Evolutionary conservation across 2,113 vertebrate genomes (phyloP), one percentile per base, ranked within the genome.

Genomic region (Lampris megalopsis): DNA sequence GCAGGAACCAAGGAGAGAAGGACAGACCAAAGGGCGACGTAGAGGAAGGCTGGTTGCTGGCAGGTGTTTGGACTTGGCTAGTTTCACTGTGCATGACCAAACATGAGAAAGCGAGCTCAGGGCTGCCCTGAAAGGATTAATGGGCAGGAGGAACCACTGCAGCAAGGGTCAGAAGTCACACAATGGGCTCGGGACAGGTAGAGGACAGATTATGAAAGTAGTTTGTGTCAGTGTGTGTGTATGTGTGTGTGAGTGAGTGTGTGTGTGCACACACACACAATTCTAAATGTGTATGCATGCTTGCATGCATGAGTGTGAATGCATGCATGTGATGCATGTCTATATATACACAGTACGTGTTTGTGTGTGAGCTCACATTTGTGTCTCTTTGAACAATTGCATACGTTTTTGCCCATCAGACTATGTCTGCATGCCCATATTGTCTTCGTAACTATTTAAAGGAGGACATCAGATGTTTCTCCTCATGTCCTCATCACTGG

Each of bases 91-190:
- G 87, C 91, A 86, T 92, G 89, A 88, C 83, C 80, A 85, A 76
- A 88, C 91, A 92, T 91, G 70, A 86, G 78, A 63, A 11, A 68
- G 66, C 2, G 2, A 82, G 89, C 86, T 92, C 89, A 92, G 80
- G 76, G 68, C 1, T 2, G 49, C 64, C 52, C 83, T 86, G 84
- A 90, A 72, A 86, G 81, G 89, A 92, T 92, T 88, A 92, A 57
- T 69, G 81, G 73, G 72, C 6, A 6, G 9, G 60, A 65, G 64
- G 43, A 49, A 81, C 70, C 75, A 63, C 71, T 53, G 78, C 59
- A 63, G 82, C 74, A 66, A 60, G 79, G 88, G 86, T 87, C 82
- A 87, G 72, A 84, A 86, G 82, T 89, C 70, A 37, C 41, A 38
- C 36, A 66, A 62, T 68, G 64, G 56, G 43, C 13, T 45, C 66